Percentiles rank a stretch among this genome's conserved stretches.
phyloP scores from a whole-genome alignment of 2,113 vertebrate species.

The Pseudorasbora parva region DNA sequence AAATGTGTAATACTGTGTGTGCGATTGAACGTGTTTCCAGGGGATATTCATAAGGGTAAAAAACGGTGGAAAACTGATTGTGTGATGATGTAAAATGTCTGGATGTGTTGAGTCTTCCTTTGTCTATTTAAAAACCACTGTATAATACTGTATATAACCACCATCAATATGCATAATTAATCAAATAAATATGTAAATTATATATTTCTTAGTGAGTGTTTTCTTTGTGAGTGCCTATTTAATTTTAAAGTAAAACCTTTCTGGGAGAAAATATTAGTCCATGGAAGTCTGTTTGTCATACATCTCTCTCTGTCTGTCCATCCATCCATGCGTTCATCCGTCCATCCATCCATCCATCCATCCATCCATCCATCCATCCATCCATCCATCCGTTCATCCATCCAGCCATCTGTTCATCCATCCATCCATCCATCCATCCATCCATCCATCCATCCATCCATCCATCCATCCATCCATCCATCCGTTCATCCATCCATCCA shows the following conservation, averaged over 20 bases:
- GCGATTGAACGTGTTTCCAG: neutral
- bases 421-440: too few relatives aligned
- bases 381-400: too few relatives aligned
- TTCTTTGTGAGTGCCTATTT: conserved; percentile 4
- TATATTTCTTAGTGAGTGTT: neutral
- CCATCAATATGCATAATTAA: neutral
- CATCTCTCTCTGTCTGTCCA: too few relatives aligned
- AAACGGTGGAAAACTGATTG: neutral
- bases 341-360: too few relatives aligned
- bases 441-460: too few relatives aligned
- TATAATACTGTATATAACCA: neutral
- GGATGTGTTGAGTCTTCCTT: neutral
- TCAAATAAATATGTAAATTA: conserved; percentile 10
- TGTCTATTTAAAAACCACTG: neutral
- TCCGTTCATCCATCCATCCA: too few relatives aligned
- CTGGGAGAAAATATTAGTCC: too few relatives aligned
- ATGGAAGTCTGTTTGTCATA: too few relatives aligned
- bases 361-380: too few relatives aligned
- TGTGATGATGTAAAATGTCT: conserved; percentile 14
- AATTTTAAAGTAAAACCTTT: neutral
- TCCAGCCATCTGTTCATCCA: too few relatives aligned
- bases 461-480: too few relatives aligned
- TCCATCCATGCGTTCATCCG: fast-evolving
- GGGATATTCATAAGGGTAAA: neutral
- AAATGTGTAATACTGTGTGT: conserved; percentile 6